phyloP scores from a whole-genome alignment of 2,797 vertebrate species.

The Monodelphis domestica region DNA sequence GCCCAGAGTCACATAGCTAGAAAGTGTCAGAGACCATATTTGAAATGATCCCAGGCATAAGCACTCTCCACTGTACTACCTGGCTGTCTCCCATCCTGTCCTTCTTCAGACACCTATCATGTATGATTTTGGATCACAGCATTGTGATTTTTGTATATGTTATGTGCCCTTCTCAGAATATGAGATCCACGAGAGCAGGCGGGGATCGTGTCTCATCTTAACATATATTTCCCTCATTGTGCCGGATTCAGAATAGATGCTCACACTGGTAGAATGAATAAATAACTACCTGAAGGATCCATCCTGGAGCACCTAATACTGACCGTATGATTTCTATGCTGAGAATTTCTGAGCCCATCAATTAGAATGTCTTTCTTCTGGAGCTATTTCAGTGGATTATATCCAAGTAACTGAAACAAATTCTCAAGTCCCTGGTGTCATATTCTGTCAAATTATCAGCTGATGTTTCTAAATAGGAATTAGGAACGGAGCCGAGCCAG shows the following conservation, averaged over 20 bases:
- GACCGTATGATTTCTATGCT: background rate
- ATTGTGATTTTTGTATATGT: background rate
- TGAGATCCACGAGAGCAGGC: background rate
- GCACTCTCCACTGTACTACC: background rate
- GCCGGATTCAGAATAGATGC: background rate
- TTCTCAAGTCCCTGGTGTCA: background rate
- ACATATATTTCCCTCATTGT: background rate
- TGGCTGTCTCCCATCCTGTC: background rate
- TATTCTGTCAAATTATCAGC: constrained; percentile 75
- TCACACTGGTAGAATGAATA: background rate
- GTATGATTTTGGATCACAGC: too few relatives aligned
- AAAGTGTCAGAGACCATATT: background rate
- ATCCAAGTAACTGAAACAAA: background rate
- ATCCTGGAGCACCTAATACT: background rate
- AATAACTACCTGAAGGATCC: background rate
- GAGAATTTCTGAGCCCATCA: background rate
- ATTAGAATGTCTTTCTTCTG: background rate
- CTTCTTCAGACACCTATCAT: background rate
- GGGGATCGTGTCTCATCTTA: background rate
- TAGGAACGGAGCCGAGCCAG: constrained; percentile 79
- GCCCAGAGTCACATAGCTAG: too few relatives aligned
- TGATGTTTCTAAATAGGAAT: constrained; percentile 79
- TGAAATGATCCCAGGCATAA: background rate
- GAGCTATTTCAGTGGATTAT: background rate
- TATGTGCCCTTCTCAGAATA: background rate